Evolutionary conservation across 1,140 invertebrate genomes (phyloP).

Genomic region (Heliconius nattereri): DNA sequence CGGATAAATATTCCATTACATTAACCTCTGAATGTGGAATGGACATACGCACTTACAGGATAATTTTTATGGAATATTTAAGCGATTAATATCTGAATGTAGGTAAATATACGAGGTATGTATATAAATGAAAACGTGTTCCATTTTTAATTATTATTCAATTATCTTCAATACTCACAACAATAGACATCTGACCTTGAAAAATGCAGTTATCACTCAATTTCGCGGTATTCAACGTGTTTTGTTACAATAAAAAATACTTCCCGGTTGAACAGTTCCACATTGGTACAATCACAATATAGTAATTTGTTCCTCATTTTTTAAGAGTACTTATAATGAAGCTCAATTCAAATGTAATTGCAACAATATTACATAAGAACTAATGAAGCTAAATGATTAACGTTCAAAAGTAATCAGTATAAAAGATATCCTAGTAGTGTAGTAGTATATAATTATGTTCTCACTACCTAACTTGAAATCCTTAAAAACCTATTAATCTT

Average conservation of each 20-base stretch:
- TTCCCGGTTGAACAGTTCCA: constrained; percentile 41
- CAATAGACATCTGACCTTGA: constrained; percentile 42
- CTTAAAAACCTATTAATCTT: neutral
- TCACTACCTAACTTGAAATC: neutral
- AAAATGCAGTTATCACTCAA: constrained; percentile 34
- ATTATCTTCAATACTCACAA: constrained; percentile 33
- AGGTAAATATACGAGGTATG: neutral
- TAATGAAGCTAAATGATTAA: neutral
- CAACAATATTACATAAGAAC: neutral
- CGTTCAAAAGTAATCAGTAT: neutral
- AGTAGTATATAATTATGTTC: neutral
- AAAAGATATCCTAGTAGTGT: neutral
- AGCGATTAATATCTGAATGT: constrained; percentile 28
- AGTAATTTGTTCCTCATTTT: constrained; percentile 36
- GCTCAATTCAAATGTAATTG: neutral
- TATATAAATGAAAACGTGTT: constrained; percentile 24
- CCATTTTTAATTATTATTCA: constrained; percentile 23
- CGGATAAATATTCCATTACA: constrained; percentile 66
- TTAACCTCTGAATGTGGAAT: constrained; percentile 72
- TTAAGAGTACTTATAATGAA: constrained; percentile 18
- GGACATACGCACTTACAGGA: constrained; percentile 70
- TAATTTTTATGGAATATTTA: constrained; percentile 57
- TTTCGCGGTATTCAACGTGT: constrained; percentile 26
- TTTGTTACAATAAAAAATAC: constrained; percentile 40
- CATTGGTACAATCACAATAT: constrained; percentile 30